Conservation (phyloP, 2,113 vertebrate genomes). For the Pluvialis apricaria region DNA sequence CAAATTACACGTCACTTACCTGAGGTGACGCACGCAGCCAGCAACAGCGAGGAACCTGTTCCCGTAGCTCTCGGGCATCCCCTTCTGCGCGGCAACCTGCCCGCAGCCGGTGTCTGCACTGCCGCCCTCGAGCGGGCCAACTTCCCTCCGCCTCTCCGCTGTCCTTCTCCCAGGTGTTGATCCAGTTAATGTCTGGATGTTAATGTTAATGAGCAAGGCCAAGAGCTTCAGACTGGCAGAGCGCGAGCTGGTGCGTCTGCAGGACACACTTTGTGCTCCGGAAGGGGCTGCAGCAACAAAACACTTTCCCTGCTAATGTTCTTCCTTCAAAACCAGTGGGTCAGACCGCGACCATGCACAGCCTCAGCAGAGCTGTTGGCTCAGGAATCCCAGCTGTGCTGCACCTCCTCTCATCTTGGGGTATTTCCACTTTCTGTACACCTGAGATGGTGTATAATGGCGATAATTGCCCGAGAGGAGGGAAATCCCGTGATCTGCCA, state of each 20-base stretch:
- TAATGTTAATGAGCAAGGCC: background rate
- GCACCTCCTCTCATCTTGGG: background rate
- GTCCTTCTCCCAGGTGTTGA: background rate
- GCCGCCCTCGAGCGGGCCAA: accelerated
- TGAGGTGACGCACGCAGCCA: background rate
- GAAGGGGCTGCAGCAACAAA: background rate
- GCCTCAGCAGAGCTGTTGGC: background rate
- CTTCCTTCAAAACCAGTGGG: background rate
- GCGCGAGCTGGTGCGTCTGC: background rate
- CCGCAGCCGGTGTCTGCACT: no score
- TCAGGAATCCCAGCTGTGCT: background rate
- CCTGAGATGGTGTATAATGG: background rate
- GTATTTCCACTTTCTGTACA: background rate
- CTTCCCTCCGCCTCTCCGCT: background rate
- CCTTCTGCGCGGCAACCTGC: background rate
- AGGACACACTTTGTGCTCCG: background rate
- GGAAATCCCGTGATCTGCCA: background rate
- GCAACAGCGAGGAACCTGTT: background rate
- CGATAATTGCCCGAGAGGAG: background rate
- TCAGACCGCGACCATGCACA: background rate
- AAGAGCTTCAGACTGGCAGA: no score
- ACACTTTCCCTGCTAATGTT: background rate
- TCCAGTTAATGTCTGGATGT: no score
- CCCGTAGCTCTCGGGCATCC: background rate
- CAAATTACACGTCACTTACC: background rate